A percentile compares a stretch with the other conserved stretches of the same genome.
Evolutionary conservation across 2,113 vertebrate species (phyloP).

Genomic region (Arenaria interpres): DNA sequence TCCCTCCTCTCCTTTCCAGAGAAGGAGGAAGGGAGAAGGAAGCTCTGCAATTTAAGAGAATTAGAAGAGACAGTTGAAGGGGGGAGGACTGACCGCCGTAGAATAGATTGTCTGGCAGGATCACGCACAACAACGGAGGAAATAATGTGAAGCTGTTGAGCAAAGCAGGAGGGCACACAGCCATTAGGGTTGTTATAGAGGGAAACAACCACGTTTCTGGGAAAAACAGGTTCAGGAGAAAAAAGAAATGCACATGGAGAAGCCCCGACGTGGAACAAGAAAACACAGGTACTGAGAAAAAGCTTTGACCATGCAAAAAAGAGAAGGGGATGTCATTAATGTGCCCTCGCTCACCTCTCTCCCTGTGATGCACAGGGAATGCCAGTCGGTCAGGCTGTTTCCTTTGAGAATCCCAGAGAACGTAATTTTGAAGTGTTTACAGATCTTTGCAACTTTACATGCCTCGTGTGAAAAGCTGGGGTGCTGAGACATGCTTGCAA

Average conservation of each 20-base stretch:
- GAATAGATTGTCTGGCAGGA: neutral
- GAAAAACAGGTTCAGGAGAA: neutral
- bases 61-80: neutral
- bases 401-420: neutral
- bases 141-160: neutral
- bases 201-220: neutral
- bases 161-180: neutral
- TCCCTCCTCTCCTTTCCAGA: neutral
- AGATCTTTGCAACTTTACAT: neutral
- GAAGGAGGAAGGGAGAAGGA: neutral
- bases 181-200: neutral
- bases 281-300: neutral
- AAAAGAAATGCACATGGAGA: neutral
- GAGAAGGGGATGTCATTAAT: neutral
- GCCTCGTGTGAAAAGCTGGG: neutral
- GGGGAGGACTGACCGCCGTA: neutral
- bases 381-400: neutral
- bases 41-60: neutral
- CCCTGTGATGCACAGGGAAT: accelerated
- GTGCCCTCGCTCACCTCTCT: neutral
- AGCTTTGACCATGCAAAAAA: neutral
- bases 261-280: neutral
- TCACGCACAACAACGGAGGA: neutral
- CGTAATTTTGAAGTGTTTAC: neutral
- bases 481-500: neutral